Evolutionary conservation across 2,113 vertebrate species (phyloP).

Genomic region (Stigmatopora argus): DNA sequence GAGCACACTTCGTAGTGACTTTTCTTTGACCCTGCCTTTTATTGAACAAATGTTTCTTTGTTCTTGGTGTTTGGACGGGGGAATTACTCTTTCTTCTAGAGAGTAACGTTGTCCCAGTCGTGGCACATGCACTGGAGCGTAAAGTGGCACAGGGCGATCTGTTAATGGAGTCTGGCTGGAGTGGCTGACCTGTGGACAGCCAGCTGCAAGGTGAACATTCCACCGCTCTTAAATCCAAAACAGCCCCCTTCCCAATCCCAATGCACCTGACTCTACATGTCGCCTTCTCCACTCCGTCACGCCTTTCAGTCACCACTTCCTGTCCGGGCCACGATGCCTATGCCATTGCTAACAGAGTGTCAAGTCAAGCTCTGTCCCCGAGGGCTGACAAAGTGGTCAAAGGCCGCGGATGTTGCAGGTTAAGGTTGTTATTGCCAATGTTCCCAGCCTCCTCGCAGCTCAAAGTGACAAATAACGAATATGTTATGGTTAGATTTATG

Average conservation of each 20-base stretch:
- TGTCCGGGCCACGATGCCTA: conserved; percentile 24
- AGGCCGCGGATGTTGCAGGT: conserved; percentile 50
- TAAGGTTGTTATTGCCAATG: conserved; percentile 42
- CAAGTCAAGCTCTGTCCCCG: conserved; percentile 54
- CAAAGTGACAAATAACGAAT: conserved; percentile 53
- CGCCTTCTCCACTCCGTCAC: conserved; percentile 40
- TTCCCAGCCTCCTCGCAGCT: conserved; percentile 47
- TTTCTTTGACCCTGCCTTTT: conserved; percentile 28
- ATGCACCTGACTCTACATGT: not conserved
- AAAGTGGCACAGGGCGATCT: conserved; percentile 59
- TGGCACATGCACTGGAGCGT: conserved; percentile 47
- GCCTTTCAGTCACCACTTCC: conserved; percentile 53
- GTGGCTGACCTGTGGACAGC: conserved; percentile 63
- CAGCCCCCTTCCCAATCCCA: conserved; percentile 22
- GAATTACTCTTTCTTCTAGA: conserved; percentile 25
- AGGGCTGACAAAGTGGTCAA: conserved; percentile 61
- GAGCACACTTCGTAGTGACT: conserved; percentile 24
- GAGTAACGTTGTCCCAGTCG: conserved; percentile 55
- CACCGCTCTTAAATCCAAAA: conserved; percentile 58
- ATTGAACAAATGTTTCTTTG: conserved; percentile 36
- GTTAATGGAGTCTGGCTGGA: conserved; percentile 66
- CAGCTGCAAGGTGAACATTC: conserved; percentile 56
- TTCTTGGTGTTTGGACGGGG: conserved; percentile 22
- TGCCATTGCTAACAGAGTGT: conserved; percentile 56
- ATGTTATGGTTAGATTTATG: conserved; percentile 51